A percentile compares a stretch with the other conserved stretches of the same genome.
These are phyloP conservation scores for Diaprepes abbreviatus DNA, from an alignment of 2,888 invertebrate species.

Conservation along the genomic window DNA sequence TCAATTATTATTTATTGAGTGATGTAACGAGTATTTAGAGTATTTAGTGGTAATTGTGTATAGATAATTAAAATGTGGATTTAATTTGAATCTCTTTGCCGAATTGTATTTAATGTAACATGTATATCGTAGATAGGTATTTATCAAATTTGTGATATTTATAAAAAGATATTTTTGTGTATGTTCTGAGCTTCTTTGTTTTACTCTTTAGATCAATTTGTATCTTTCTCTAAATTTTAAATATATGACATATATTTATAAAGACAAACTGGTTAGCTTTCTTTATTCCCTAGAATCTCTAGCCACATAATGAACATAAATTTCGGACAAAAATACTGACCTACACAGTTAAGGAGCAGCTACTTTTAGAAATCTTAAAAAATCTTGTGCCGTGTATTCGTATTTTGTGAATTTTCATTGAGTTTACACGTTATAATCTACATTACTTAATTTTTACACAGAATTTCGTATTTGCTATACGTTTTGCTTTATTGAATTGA, in stretches of 20 bases:
- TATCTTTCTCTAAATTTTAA: conserved; percentile 30
- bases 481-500: too few species aligned
- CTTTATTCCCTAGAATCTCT: neutral
- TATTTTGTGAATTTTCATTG: too few species aligned
- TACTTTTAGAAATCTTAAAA: too few species aligned
- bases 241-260: conserved; percentile 37
- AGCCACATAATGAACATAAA: neutral
- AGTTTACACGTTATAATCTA: too few species aligned
- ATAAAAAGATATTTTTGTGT: conserved; percentile 35
- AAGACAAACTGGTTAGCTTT: neutral
- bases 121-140: conserved; percentile 23
- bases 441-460: too few species aligned
- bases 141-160: conserved; percentile 48
- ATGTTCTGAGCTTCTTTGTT: conserved; percentile 21
- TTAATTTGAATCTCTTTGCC: conserved; percentile 37
- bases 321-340: too few species aligned
- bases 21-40: neutral
- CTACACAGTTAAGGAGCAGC: too few species aligned
- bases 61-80: neutral
- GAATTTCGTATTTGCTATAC: too few species aligned
- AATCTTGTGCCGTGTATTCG: too few species aligned
- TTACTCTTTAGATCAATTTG: conserved; percentile 34
- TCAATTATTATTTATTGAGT: neutral
- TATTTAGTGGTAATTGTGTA: neutral
- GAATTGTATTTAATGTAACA: conserved; percentile 18